These are phyloP conservation scores for Pyrgilauda ruficollis DNA, from an alignment of 2,113 vertebrate genomes.

Conservation along the genomic window DNA sequence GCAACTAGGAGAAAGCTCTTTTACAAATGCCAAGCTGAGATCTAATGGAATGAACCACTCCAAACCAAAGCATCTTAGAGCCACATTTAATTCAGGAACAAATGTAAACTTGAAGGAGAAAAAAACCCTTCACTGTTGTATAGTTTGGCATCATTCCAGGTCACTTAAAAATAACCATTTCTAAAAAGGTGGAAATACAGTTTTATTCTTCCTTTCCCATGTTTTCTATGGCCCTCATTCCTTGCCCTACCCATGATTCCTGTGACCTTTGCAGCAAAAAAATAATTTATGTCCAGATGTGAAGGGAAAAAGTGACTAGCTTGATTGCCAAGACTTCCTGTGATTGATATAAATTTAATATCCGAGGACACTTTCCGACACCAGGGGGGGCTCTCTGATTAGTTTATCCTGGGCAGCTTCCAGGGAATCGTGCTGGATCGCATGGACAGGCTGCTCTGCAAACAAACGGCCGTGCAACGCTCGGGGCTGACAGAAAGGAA, in stretches of 20 bases:
- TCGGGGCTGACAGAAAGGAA: background rate
- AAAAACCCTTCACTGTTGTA: background rate
- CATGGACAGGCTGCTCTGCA: background rate
- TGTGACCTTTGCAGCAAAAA: slow-evolving; percentile 55
- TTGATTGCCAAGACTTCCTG: slow-evolving; percentile 72
- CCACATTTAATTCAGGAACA: slow-evolving; percentile 64
- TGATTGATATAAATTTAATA: slow-evolving; percentile 70
- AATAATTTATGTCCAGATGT: slow-evolving; percentile 74
- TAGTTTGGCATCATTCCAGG: slow-evolving; percentile 66
- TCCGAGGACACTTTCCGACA: slow-evolving; percentile 59
- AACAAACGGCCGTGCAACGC: background rate
- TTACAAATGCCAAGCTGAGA: slow-evolving; percentile 18
- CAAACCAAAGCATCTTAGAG: slow-evolving; percentile 65
- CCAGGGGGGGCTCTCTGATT: slow-evolving; percentile 70
- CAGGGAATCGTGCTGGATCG: slow-evolving; percentile 48
- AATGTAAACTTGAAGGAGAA: slow-evolving; percentile 62
- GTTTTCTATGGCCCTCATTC: slow-evolving; percentile 72
- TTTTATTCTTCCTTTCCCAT: slow-evolving; percentile 78
- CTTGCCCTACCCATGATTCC: slow-evolving; percentile 73
- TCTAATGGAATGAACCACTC: slow-evolving; percentile 32
- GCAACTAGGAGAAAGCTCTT: slow-evolving; percentile 40
- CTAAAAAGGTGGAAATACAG: slow-evolving; percentile 75
- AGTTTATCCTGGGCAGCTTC: slow-evolving; percentile 62
- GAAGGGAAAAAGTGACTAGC: slow-evolving; percentile 67
- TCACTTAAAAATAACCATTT: slow-evolving; percentile 77